Base-by-base conservation (phyloP, 2,888 invertebrate species). In the Sarcophaga subvicina region DNA sequence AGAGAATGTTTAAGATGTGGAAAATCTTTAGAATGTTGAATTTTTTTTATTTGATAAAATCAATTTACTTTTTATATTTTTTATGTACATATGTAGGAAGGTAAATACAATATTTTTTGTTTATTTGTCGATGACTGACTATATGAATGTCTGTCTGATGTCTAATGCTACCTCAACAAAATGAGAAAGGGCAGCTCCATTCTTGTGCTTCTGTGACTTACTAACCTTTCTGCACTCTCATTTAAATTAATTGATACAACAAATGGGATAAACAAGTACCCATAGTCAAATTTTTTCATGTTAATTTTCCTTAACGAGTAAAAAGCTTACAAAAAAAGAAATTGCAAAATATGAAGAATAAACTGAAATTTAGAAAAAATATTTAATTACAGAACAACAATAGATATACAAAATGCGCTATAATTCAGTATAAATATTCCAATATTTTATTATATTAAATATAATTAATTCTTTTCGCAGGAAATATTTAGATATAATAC, bases 21-120 rank as follows among this genome's bases (percentile, higher is more conserved):
- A 37, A 59, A 77, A 37, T 60, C 5, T 62, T 45, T n/a, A 12
- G n/a, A 69, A 62, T 60, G 62, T 78, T 73, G 63, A 67, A 45
- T 62, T 83, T 79, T 79, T 83, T 79, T 83, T 83, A 59, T 75
- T 75, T 75, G 64, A 75, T 79, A 83, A 79, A 83, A 79, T 83
- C 83, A 83, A 83, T 83, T 83, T 83, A 79, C 2, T 37, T 37
- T 37, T 37, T 37, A 10, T 37, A 37, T 79, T 71, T 67, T 54
- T 69, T 75, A 11, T 78, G 71, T 62, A 25, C 47, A 66, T 76
- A 66, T 67, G 6, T 37, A 37, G 6, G 37, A 10, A 37, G 1
- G 37, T 37, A 37, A 37, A 37, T 2, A 37, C 37, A 37, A 37
- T 10, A 37, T 71, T 66, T 82, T 54, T 82, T 78, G n/a, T 79